Percentiles rank a stretch among this genome's conserved stretches.
Conservation (phyloP, 2,113 vertebrate genomes). For the Xiphorhynchus elegans region DNA sequence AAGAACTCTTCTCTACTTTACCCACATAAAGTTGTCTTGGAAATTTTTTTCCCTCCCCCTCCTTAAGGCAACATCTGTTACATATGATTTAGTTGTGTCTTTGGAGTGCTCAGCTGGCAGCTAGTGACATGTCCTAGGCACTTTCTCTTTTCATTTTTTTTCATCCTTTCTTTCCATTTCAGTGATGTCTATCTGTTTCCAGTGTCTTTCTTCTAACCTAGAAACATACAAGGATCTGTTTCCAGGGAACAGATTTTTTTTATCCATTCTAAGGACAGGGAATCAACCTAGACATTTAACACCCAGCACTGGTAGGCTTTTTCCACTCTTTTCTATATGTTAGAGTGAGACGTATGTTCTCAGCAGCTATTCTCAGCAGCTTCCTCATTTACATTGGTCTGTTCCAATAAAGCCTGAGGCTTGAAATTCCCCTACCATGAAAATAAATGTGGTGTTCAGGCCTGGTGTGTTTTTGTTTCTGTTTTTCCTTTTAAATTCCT, state of each 20-base stretch:
- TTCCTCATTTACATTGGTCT: background rate
- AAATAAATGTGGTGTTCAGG: background rate
- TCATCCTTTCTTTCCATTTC: background rate
- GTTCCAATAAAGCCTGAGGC: background rate
- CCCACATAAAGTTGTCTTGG: too few species aligned
- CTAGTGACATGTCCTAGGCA: background rate
- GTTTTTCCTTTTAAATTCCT: background rate
- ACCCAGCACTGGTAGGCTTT: background rate
- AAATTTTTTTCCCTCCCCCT: too few species aligned
- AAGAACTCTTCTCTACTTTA: too few species aligned
- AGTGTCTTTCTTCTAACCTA: background rate
- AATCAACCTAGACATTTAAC: background rate
- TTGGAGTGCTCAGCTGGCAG: background rate
- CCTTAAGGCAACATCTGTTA: background rate
- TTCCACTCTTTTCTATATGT: background rate
- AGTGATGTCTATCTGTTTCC: background rate
- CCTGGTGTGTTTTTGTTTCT: background rate
- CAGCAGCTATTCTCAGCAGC: background rate
- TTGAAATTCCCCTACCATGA: background rate
- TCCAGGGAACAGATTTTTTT: background rate
- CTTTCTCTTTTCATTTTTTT: background rate
- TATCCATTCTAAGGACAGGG: background rate
- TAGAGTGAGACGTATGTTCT: background rate
- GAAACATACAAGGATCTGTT: background rate
- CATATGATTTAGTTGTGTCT: background rate